phyloP scores from a whole-genome alignment of 2,797 vertebrate genomes.

The Lycodopsis pacificus region DNA sequence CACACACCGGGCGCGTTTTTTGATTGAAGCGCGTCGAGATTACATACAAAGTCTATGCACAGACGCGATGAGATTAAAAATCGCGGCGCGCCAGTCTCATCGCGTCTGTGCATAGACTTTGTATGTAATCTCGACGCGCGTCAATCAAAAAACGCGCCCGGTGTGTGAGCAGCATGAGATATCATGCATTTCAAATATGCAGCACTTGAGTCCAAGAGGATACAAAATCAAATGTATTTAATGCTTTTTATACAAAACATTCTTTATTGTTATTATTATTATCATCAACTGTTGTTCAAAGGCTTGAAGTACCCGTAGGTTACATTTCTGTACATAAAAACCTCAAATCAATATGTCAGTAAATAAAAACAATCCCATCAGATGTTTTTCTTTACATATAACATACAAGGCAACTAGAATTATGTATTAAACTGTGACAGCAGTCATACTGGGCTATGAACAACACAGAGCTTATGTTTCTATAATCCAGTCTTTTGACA shows the following conservation, averaged over 20 bases:
- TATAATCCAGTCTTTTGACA: conserved; percentile 22
- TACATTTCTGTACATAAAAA: conserved; percentile 29
- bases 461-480: conserved; percentile 31
- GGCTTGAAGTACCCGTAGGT: conserved; percentile 18
- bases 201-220: background rate
- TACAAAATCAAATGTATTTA: background rate
- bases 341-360: conserved; percentile 28
- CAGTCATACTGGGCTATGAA: conserved; percentile 6
- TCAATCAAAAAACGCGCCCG: too few species aligned
- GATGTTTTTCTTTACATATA: background rate
- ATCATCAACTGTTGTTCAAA: conserved; percentile 27
- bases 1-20: too few species aligned
- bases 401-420: conserved; percentile 48
- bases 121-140: too few species aligned
- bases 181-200: conserved; percentile 10
- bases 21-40: too few species aligned
- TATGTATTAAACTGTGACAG: conserved; percentile 16
- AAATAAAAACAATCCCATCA: conserved; percentile 24
- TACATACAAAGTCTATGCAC: too few species aligned
- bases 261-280: conserved; percentile 45
- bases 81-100: too few species aligned
- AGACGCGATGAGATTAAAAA: too few species aligned
- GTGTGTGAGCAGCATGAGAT: too few species aligned
- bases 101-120: too few species aligned
- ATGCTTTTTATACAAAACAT: conserved; percentile 46